These are phyloP conservation scores for Tupiocoris notatus DNA, from an alignment of 2,888 invertebrate genomes.

Conservation along the genomic window DNA sequence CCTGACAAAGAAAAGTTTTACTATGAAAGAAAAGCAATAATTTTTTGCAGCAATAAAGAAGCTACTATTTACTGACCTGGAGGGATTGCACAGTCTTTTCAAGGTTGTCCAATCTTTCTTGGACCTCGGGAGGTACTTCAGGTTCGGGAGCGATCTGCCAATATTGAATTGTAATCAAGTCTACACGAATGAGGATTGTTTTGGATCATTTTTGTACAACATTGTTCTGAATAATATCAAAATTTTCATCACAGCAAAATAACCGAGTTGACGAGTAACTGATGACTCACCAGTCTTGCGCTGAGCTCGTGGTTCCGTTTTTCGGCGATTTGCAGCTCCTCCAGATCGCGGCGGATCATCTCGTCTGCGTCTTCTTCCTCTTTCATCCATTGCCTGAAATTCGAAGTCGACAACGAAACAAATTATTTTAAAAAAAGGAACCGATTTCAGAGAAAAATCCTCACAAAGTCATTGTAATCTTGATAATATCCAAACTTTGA, in stretches of 20 bases:
- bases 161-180: background rate
- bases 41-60: background rate
- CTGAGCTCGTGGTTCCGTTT: constrained; percentile 35
- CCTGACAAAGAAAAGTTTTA: constrained; percentile 1
- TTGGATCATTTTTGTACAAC: background rate
- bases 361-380: constrained; percentile 38
- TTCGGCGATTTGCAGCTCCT: constrained; percentile 32
- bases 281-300: constrained; percentile 17
- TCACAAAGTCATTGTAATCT: background rate
- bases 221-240: background rate
- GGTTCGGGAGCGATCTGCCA: constrained; percentile 45
- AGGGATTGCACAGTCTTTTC: constrained; percentile 48
- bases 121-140: constrained; percentile 47
- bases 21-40: background rate
- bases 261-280: too few relatives aligned
- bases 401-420: background rate
- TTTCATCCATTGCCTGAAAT: constrained; percentile 35
- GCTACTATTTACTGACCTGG: too few relatives aligned
- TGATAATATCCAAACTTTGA: too few relatives aligned
- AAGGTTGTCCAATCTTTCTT: constrained; percentile 46
- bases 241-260: background rate
- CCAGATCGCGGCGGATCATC: constrained; percentile 30
- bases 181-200: background rate
- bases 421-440: background rate
- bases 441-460: background rate